phyloP scores from a whole-genome alignment of 2,888 invertebrate species.

The Cheilosia variabilis region DNA sequence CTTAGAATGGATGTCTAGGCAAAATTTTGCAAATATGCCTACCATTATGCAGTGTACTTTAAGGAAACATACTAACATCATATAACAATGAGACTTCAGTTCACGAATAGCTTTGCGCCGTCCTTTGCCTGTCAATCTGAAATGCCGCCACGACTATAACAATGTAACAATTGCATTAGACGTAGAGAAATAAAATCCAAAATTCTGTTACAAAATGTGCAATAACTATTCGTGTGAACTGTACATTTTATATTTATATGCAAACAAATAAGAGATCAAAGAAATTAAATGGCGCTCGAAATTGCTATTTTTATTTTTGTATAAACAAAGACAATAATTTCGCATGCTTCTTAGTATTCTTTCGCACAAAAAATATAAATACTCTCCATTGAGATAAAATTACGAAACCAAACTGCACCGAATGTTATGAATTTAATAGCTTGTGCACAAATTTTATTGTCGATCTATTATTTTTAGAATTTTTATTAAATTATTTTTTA shows the following conservation, averaged over 20 bases:
- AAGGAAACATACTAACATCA: too few relatives aligned
- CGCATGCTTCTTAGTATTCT: conserved; percentile 16
- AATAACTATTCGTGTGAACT: not conserved
- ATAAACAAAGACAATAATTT: conserved; percentile 19
- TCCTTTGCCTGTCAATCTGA: too few relatives aligned
- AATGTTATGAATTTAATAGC: conserved; percentile 11
- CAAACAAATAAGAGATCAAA: conserved; percentile 5
- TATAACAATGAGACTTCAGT: too few relatives aligned
- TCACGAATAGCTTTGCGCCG: too few relatives aligned
- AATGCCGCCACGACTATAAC: too few relatives aligned
- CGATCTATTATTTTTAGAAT: conserved; percentile 42
- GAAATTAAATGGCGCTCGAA: not conserved
- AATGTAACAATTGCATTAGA: too few relatives aligned
- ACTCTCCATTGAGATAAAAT: not conserved
- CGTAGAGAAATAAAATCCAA: too few relatives aligned
- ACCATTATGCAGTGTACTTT: too few relatives aligned
- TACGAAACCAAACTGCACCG: conserved; percentile 21
- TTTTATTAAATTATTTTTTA: not conserved
- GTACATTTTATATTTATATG: not conserved
- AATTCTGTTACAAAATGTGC: not conserved
- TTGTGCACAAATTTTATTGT: conserved; percentile 39
- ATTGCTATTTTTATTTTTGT: not conserved
- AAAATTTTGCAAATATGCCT: too few relatives aligned
- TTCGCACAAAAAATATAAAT: conserved; percentile 25
- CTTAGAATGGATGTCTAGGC: too few relatives aligned